A percentile compares a stretch with the other conserved stretches of the same genome.
Evolutionary conservation across 2,113 vertebrate genomes (phyloP).

Genomic region (Phalacrocorax brasilianus): DNA sequence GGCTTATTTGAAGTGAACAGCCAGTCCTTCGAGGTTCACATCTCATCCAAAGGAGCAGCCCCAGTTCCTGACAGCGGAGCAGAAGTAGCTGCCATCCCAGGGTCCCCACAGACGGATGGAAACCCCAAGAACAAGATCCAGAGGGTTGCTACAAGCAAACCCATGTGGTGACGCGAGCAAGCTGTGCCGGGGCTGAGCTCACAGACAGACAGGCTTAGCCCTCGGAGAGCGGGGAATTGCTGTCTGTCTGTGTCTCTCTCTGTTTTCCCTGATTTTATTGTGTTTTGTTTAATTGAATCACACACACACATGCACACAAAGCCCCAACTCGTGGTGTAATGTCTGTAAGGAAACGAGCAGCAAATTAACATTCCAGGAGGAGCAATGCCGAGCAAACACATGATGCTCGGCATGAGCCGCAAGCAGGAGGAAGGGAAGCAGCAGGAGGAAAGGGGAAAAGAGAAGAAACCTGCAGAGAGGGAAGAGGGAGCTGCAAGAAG

Average conservation of each 20-base stretch:
- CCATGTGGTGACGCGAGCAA: background rate
- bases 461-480: background rate
- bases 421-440: background rate
- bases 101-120: background rate
- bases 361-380: background rate
- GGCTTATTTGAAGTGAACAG: background rate
- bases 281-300: slow-evolving; percentile 65
- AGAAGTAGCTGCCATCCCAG: background rate
- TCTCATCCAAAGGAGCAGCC: background rate
- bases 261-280: slow-evolving; percentile 46
- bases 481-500: background rate
- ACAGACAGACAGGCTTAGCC: background rate
- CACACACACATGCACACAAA: slow-evolving; percentile 52
- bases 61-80: background rate
- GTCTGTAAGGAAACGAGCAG: background rate
- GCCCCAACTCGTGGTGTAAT: background rate
- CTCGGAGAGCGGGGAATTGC: background rate
- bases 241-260: slow-evolving; percentile 1
- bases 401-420: background rate
- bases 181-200: background rate
- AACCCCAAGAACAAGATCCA: background rate
- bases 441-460: background rate
- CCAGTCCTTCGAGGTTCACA: background rate
- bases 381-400: background rate
- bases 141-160: background rate